phyloP scores from a whole-genome alignment of 2,888 invertebrate species.

The Malthinus flaveolus region DNA sequence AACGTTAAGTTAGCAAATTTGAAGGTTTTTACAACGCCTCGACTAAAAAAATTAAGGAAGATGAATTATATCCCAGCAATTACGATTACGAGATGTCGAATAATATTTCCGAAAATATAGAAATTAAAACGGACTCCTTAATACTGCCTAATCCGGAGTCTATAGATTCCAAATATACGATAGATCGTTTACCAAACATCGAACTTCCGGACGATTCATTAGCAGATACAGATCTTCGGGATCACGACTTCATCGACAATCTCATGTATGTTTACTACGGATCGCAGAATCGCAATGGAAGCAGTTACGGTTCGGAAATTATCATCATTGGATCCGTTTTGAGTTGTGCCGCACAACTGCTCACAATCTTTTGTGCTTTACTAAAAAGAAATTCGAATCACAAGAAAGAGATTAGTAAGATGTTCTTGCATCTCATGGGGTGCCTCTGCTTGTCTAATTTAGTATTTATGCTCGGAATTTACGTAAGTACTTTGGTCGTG shows the following conservation, averaged over 20 bases:
- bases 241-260: slow-evolving; percentile 73
- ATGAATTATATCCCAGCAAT: slow-evolving; percentile 49
- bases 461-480: slow-evolving; percentile 67
- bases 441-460: slow-evolving; percentile 64
- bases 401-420: slow-evolving; percentile 55
- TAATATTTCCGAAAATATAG: slow-evolving; percentile 39
- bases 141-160: slow-evolving; percentile 51
- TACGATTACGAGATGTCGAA: slow-evolving; percentile 51
- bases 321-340: slow-evolving; percentile 57
- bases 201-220: slow-evolving; percentile 66
- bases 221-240: slow-evolving; percentile 67
- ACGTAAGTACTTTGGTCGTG: slow-evolving; percentile 56
- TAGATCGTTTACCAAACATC: slow-evolving; percentile 56
- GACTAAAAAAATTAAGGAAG: slow-evolving; percentile 42
- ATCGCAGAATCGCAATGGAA: slow-evolving; percentile 57
- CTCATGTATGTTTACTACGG: slow-evolving; percentile 73
- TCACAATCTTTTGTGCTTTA: slow-evolving; percentile 55
- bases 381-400: slow-evolving; percentile 48
- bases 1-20: background rate
- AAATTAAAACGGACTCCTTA: slow-evolving; percentile 46
- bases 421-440: slow-evolving; percentile 66
- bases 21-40: slow-evolving; percentile 37
- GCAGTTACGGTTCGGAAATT: slow-evolving; percentile 59
- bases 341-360: slow-evolving; percentile 57
- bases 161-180: slow-evolving; percentile 49